A percentile compares a stretch with the other conserved stretches of the same genome.
These are phyloP conservation scores for Sardinella longiceps DNA, from an alignment of 2,797 vertebrate genomes.

Conservation along the genomic window DNA sequence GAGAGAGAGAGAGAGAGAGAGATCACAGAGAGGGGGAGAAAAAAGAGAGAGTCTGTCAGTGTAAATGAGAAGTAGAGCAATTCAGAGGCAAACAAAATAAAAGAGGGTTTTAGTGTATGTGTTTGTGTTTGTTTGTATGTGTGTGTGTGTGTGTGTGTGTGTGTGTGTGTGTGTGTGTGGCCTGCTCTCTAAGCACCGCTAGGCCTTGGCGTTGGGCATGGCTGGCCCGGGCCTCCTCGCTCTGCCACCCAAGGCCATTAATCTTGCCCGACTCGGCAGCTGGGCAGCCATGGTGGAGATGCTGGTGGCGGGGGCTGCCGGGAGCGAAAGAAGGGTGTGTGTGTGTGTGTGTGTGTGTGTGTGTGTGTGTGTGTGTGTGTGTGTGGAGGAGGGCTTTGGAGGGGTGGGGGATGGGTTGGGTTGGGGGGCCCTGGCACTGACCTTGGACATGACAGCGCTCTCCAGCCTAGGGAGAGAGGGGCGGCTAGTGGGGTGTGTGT, in stretches of 20 bases:
- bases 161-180: not conserved
- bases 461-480: not conserved
- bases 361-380: too few species aligned
- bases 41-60: not conserved
- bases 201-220: not conserved
- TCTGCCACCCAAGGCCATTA: conserved; percentile 2
- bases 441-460: conserved; percentile 6
- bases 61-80: not conserved
- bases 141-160: not conserved
- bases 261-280: not conserved
- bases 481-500: not conserved
- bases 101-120: not conserved
- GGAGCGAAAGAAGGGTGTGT: too few species aligned
- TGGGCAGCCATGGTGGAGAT: not conserved
- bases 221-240: not conserved
- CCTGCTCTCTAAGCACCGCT: not conserved
- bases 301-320: not conserved
- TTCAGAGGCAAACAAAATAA: not conserved
- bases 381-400: too few species aligned
- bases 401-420: not conserved
- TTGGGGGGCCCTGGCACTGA: not conserved
- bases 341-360: too few species aligned
- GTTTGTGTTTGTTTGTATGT: not conserved
- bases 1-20: not conserved
- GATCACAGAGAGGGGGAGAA: not conserved